Conservation (phyloP, 2,888 invertebrate species). For the Xestoiulus laeticollis region DNA sequence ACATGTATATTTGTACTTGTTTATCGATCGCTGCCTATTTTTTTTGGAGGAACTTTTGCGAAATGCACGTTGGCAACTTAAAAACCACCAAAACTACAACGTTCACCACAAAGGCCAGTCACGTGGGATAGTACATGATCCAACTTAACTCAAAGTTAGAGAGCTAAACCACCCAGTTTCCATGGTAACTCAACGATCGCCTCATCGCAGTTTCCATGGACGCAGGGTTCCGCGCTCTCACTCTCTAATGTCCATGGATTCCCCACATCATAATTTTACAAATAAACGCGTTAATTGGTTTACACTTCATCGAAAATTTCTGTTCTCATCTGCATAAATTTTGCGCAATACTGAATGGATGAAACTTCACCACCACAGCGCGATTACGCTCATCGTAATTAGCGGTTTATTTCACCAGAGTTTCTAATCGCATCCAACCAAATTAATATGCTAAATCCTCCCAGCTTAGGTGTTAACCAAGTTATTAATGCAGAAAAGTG, state of each 20-base stretch:
- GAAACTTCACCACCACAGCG: not conserved
- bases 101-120: no score
- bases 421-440: not conserved
- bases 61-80: no score
- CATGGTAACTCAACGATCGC: not conserved
- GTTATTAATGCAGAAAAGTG: conserved; percentile 1
- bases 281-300: not conserved
- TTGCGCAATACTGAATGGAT: not conserved
- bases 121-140: no score
- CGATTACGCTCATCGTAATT: not conserved
- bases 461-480: not conserved
- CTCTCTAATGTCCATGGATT: not conserved
- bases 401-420: not conserved
- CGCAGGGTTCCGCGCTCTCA: not conserved
- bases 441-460: not conserved
- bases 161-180: not conserved
- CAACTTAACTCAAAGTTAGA: not conserved
- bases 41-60: no score
- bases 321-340: not conserved
- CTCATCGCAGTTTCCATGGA: not conserved
- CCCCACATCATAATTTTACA: not conserved
- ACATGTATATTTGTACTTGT: no score
- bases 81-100: no score
- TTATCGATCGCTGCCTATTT: no score
- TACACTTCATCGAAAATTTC: not conserved